Evolutionary conservation across 1,140 invertebrate species (phyloP).

Genomic region (Hetaerina americana): DNA sequence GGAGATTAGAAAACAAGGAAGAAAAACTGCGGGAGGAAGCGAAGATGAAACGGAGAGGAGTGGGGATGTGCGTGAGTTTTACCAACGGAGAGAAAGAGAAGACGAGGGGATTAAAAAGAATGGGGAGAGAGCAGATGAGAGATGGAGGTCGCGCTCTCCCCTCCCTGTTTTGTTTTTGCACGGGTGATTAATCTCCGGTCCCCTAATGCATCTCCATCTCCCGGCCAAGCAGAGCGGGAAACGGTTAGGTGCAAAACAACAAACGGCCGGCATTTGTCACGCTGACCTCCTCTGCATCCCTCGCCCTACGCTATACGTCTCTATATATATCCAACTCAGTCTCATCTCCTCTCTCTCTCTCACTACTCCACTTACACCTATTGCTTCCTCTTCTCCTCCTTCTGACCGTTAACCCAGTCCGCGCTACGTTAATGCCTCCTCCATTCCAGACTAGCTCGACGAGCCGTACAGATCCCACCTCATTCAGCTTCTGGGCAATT

Average conservation of each 20-base stretch:
- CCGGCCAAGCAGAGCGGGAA: background rate
- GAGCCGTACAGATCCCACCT: too few relatives aligned
- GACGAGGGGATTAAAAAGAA: background rate
- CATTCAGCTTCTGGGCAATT: too few relatives aligned
- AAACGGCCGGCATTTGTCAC: background rate
- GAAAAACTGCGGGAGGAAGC: background rate
- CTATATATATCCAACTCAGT: too few relatives aligned
- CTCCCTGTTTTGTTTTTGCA: background rate
- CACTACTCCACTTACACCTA: background rate
- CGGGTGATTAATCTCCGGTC: background rate
- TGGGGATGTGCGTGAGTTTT: too few relatives aligned
- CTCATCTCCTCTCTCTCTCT: background rate
- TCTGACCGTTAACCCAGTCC: background rate
- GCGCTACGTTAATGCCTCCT: too few relatives aligned
- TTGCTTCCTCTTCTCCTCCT: background rate
- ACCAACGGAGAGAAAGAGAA: background rate
- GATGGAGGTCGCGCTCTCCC: background rate
- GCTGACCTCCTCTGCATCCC: background rate
- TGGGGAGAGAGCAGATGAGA: background rate
- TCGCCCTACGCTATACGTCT: background rate
- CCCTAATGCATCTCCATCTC: background rate
- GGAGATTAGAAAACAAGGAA: too few relatives aligned
- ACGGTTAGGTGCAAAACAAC: background rate
- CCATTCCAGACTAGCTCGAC: too few relatives aligned
- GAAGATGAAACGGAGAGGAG: background rate